phyloP scores from a whole-genome alignment of 1,140 invertebrate genomes.

The Belonocnema kinseyi region DNA sequence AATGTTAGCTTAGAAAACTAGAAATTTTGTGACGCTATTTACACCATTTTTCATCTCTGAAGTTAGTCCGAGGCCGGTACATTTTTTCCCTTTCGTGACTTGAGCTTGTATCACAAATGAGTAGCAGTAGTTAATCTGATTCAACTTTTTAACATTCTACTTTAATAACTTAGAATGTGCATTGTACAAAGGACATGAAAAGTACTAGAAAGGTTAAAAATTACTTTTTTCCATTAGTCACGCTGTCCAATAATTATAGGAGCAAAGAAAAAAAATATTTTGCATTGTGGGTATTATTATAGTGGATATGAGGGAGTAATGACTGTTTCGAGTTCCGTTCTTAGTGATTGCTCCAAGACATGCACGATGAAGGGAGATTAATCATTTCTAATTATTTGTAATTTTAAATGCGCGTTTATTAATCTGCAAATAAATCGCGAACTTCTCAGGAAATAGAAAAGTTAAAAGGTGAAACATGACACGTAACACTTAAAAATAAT shows the following conservation, averaged over 20 bases:
- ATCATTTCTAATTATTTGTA: constrained; percentile 5
- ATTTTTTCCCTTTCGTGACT: neutral
- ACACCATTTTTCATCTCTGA: too few relatives aligned
- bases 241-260: neutral
- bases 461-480: neutral
- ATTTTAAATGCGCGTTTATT: constrained; percentile 6
- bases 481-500: too few relatives aligned
- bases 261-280: neutral
- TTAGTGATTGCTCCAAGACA: neutral
- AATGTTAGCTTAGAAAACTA: too few relatives aligned
- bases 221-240: neutral
- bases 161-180: constrained; percentile 2
- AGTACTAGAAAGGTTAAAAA: neutral
- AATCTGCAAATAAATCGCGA: neutral
- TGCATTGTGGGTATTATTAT: constrained; percentile 15
- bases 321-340: constrained; percentile 4
- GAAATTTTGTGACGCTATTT: too few relatives aligned
- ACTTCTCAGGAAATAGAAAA: neutral
- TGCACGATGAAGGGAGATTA: constrained; percentile 5
- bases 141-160: neutral
- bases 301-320: neutral
- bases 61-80: too few relatives aligned
- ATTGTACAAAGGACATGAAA: neutral
- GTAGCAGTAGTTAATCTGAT: neutral
- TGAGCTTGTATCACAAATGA: neutral